phyloP scores from a whole-genome alignment of 37 sponge, comb jelly and placozoan genomes.

The Beroe ovata region DNA sequence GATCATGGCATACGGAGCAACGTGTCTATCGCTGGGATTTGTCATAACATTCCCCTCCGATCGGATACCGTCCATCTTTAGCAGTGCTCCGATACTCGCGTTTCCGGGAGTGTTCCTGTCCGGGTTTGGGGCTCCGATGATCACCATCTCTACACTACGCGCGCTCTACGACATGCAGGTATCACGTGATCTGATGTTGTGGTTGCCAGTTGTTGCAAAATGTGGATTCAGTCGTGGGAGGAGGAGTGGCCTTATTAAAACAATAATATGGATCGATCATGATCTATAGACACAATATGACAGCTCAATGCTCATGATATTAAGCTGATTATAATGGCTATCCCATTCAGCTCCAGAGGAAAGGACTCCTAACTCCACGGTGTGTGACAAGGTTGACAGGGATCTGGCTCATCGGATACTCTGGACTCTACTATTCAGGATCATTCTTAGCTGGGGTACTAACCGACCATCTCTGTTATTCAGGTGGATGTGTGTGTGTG shows the following conservation, averaged over 20 bases:
- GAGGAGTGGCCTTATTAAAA: too few relatives aligned
- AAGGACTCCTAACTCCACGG: not conserved
- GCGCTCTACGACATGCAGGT: conserved; percentile 27
- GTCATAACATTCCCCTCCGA: conserved; percentile 14
- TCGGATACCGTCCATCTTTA: not conserved
- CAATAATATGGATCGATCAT: too few relatives aligned
- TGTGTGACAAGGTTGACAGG: not conserved
- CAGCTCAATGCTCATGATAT: too few relatives aligned
- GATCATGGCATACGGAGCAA: not conserved
- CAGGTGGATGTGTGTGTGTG: not conserved
- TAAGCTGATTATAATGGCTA: too few relatives aligned
- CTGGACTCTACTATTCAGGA: not conserved
- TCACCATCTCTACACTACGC: conserved; percentile 12
- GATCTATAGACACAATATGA: too few relatives aligned
- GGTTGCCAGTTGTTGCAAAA: too few relatives aligned
- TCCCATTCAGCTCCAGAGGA: not conserved
- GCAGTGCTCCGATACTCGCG: not conserved
- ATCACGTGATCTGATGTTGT: too few relatives aligned
- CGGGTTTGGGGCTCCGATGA: not conserved
- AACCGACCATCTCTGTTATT: conserved; percentile 15
- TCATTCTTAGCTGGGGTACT: conserved; percentile 41
- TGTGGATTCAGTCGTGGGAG: too few relatives aligned
- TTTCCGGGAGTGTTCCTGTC: conserved; percentile 22
- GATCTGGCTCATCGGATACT: conserved; percentile 60
- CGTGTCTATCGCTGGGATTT: not conserved